phyloP scores from a whole-genome alignment of 2,797 vertebrate genomes.

The Tamandua tetradactyla region DNA sequence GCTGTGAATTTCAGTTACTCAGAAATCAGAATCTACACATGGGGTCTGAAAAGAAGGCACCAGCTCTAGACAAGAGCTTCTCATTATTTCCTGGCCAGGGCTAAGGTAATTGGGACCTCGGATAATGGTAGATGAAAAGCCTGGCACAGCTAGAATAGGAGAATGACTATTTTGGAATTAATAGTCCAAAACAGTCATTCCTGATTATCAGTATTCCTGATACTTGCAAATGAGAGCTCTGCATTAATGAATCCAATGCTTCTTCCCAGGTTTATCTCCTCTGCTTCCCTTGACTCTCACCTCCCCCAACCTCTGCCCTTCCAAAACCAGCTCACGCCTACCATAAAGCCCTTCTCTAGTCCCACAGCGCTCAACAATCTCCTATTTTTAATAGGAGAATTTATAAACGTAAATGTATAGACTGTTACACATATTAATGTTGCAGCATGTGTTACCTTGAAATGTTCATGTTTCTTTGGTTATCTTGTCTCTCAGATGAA shows the following conservation, averaged over 20 bases:
- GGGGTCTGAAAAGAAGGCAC: background rate
- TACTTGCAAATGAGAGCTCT: too few species aligned
- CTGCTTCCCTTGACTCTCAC: background rate
- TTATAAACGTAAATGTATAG: too few species aligned
- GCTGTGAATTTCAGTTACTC: background rate
- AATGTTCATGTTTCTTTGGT: background rate
- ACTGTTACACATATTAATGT: background rate
- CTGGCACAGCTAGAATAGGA: background rate
- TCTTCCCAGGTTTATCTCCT: background rate
- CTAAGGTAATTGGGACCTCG: background rate
- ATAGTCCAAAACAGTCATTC: too few species aligned
- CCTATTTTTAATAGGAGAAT: background rate
- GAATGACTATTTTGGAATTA: background rate
- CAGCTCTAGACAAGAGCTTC: background rate
- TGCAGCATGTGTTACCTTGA: background rate
- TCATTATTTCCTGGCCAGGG: background rate
- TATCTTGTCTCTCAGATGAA: background rate
- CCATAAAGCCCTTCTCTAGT: background rate
- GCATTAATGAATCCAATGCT: rapidly evolving
- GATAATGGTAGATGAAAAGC: background rate
- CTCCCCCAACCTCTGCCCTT: background rate
- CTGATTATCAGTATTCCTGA: too few species aligned
- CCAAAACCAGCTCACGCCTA: background rate
- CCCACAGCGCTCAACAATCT: background rate
- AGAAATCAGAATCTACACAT: conserved; percentile 11